Conservation (phyloP, 2,888 invertebrate species). For the Gibbula magus region DNA sequence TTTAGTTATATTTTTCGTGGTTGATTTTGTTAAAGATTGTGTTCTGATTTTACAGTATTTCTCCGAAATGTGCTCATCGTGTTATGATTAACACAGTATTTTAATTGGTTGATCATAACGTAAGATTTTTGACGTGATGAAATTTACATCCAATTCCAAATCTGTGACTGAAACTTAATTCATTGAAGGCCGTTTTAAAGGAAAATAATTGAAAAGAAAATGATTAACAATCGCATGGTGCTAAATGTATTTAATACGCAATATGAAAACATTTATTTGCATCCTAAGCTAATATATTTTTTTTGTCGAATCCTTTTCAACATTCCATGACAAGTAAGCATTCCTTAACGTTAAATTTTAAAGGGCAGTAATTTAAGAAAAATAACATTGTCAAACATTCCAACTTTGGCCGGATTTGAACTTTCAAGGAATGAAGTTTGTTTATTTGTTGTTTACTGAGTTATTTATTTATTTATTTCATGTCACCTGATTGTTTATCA, state of each 20-base stretch:
- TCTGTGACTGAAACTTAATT: not conserved
- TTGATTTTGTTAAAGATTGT: constrained; percentile 25
- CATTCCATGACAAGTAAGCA: not conserved
- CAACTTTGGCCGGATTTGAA: not conserved
- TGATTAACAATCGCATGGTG: no score
- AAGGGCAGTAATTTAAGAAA: not conserved
- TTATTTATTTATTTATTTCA: constrained; percentile 34
- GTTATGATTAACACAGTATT: constrained; percentile 18
- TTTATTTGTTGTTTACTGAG: constrained; percentile 30
- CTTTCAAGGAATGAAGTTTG: not conserved
- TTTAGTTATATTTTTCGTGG: constrained; percentile 7
- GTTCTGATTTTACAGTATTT: constrained; percentile 26
- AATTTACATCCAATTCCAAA: not conserved
- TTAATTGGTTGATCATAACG: not conserved
- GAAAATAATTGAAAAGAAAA: no score
- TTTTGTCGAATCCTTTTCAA: not conserved
- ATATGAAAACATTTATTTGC: not conserved
- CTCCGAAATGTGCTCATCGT: constrained; percentile 6
- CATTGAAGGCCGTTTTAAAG: no score
- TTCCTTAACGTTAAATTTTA: not conserved
- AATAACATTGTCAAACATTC: not conserved
- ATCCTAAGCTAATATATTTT: not conserved
- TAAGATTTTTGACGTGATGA: not conserved
- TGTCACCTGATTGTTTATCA: constrained; percentile 21
- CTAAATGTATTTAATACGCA: no score